phyloP scores from a whole-genome alignment of 2,113 vertebrate genomes.

The Actenoides hombroni region DNA sequence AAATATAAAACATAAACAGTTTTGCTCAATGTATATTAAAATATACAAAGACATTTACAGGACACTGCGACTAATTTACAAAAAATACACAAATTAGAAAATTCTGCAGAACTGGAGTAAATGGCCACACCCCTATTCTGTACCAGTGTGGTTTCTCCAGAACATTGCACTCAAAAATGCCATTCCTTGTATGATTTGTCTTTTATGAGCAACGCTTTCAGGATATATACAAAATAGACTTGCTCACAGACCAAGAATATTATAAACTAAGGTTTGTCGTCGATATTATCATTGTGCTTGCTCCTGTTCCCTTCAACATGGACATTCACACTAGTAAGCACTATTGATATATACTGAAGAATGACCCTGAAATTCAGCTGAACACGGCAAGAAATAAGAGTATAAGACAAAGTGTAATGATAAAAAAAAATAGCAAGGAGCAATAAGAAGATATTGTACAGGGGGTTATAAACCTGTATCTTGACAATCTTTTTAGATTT shows the following conservation, averaged over 20 bases:
- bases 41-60: background rate
- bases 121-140: background rate
- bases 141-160: background rate
- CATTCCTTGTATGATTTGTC: background rate
- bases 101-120: background rate
- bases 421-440: background rate
- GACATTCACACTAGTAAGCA: background rate
- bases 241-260: background rate
- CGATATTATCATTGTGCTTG: background rate
- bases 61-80: background rate
- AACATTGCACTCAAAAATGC: background rate
- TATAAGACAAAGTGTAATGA: background rate
- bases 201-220: background rate
- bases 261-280: background rate
- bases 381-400: background rate
- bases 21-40: background rate
- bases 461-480: background rate
- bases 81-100: background rate
- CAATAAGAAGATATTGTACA: background rate
- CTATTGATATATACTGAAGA: background rate
- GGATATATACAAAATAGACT: background rate
- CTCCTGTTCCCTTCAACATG: background rate
- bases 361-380: background rate
- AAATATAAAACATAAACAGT: background rate
- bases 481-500: background rate